Conservation (phyloP, 2,797 vertebrate species). For the Acanthiza pusilla region DNA sequence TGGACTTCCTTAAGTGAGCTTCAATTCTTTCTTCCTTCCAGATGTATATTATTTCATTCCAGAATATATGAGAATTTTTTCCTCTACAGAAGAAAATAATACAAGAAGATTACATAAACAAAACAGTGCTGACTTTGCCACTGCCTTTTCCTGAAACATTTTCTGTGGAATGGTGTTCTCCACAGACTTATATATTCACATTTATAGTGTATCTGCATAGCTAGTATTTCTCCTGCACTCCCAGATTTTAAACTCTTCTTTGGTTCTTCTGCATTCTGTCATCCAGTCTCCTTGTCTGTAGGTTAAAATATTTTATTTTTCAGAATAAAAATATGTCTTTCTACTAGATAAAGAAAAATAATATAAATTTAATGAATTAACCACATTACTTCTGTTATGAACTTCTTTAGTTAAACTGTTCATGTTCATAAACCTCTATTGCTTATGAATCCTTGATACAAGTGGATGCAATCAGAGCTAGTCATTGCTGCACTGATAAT, state of each 20-base stretch:
- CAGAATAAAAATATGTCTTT: not conserved
- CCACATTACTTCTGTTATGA: not conserved
- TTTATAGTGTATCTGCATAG: not conserved
- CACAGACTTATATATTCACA: not conserved
- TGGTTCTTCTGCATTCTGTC: not conserved
- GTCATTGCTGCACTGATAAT: not conserved
- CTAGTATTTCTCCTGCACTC: not conserved
- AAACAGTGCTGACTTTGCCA: not conserved
- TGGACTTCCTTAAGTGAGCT: not conserved
- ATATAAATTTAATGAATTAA: not conserved
- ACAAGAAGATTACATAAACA: not conserved
- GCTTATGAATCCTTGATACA: not conserved
- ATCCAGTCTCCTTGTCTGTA: not conserved
- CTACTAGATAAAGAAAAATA: not conserved
- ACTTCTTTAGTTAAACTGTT: not conserved
- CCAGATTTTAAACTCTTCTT: not conserved
- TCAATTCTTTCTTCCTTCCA: not conserved
- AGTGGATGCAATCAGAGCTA: conserved; percentile 22
- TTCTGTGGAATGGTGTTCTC: not conserved
- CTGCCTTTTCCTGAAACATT: not conserved
- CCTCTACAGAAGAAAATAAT: not conserved
- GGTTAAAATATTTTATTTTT: not conserved
- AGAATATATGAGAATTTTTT: not conserved
- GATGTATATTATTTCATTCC: not conserved
- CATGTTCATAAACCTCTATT: not conserved